Base-by-base conservation (phyloP, 2,113 vertebrate species). In the Microcebus ravelobensis region DNA sequence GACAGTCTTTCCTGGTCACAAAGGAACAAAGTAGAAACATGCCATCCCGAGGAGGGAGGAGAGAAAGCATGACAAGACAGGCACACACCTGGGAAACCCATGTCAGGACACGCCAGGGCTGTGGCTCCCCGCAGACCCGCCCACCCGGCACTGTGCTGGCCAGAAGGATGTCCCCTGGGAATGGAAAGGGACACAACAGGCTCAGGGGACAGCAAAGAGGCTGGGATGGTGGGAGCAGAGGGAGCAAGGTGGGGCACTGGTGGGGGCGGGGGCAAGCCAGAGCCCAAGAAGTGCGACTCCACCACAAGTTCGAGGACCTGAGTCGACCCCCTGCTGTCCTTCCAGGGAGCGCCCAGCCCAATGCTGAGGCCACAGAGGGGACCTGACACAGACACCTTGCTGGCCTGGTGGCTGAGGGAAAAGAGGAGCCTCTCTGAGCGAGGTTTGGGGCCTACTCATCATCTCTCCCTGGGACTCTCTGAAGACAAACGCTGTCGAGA, bases 321-420 rank as follows among this genome's bases (percentile, higher is more conserved):
- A 31, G 25, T 23, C 42, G 57, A 42, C 31, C 10, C 13, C 31
- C 17, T 9, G 42, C 55, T 8, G 10, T 18, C 67, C 34, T 36
- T 55, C 23, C 25, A 65, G 3, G 31, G 17, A 63, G 92, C 67
- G 9, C 27, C 21, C 11, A 50, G 10, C 29, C 94, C 48, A 70
- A 11, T 2, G 31, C 36, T 31, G 12, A 31, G 21, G 42, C 20
- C 57, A 52, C 8, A 20, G 17, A 5, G 0, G 59, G 12, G 8
- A 34, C 27, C 14, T 20, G 45, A 34, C 63, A 1, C 0, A 1
- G 0, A 3, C 1, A 0, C 34, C 71, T 31, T 2, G 6, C 13
- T 14, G 48, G 36, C 4, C 18, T n/a, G 2, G 14, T 45, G 29
- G 4, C 6, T 29, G 20, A 39, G n/a, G 11, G 57, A 55, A 34